These are phyloP conservation scores for Drosophila ercepeae DNA, from an alignment of 1,140 invertebrate species.

Conservation along the genomic window DNA sequence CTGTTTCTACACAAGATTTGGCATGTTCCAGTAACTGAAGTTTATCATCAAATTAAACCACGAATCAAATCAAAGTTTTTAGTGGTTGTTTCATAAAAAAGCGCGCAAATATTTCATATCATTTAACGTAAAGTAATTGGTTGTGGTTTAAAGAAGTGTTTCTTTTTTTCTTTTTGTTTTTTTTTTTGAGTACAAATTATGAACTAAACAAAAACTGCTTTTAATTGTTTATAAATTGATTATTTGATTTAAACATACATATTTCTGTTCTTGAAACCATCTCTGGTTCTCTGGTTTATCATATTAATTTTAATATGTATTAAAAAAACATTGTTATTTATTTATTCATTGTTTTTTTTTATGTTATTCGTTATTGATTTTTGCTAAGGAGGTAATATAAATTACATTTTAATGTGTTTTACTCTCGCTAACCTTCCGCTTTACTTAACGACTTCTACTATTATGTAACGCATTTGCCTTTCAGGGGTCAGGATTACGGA, in stretches of 20 bases:
- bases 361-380: conserved; percentile 72
- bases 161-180: conserved; percentile 7
- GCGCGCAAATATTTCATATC: conserved; percentile 53
- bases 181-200: conserved; percentile 42
- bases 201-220: conserved; percentile 74
- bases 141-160: conserved; percentile 5
- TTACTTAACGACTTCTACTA: conserved; percentile 25
- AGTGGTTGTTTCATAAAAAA: conserved; percentile 3
- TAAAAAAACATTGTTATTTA: conserved; percentile 44
- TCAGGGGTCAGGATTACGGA: neutral
- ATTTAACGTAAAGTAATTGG: conserved; percentile 30
- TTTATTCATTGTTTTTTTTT: conserved; percentile 33
- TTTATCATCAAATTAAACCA: conserved; percentile 27
- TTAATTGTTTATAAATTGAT: conserved; percentile 54
- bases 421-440: conserved; percentile 25
- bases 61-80: conserved; percentile 5
- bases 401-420: conserved; percentile 79
- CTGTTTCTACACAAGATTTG: conserved; percentile 26
- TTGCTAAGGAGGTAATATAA: conserved; percentile 82
- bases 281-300: conserved; percentile 30
- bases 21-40: conserved; percentile 49
- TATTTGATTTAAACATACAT: conserved; percentile 48
- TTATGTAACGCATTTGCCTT: conserved; percentile 4
- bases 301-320: conserved; percentile 34
- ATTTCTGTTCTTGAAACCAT: conserved; percentile 30